Base-by-base conservation (phyloP, 2,888 invertebrate genomes). In the Calliphora vomitoria region DNA sequence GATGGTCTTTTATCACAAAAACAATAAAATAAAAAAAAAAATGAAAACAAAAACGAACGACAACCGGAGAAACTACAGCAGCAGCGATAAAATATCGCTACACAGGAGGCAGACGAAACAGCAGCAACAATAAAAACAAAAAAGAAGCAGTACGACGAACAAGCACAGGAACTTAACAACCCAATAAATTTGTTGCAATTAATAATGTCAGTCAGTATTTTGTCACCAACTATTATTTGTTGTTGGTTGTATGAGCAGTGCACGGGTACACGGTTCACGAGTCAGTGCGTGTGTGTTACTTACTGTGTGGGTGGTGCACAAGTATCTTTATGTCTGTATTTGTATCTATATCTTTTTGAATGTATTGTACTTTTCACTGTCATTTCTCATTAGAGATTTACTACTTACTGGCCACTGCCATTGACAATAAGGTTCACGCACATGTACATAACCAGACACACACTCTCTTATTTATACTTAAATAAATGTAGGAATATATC, bases 131-230 rank as follows among this genome's bases (percentile, higher is more conserved):
- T 10, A 68, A 20, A 38, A 74, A 60, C 31, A 50, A 50, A 69
- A 31, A 50, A 13, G 20, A 31, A 5, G 5, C 31, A 79, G 4
- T 8, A 13, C 18, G 13, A 1, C n/a, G 64, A 31, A 66, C n/a
- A 44, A 44, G 44, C 60, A 85, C 74, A 75, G 74, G 69, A 86
- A 75, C 79, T 80, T 75, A 80, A 83, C 79, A 80, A 82, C 35
- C 75, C 79, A 86, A 86, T 83, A 86, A 86, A 86, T 86, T 83
- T 79, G 75, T 80, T 75, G 83, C 83, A 86, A 86, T 86, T 86
- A 86, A 86, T 86, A 83, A 86, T 71, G 86, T 64, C 83, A 83
- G 86, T 80, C 83, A 80, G 86, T 83, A 64, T 86, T 86, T 86
- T 86, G 86, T 86, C 86, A 86, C 68, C 86, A 83, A 71, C 86